Evolutionary conservation across 2,797 vertebrate genomes (phyloP), one percentile per base, ranked within the genome.

Genomic region (Phataginus tetradactyla): DNA sequence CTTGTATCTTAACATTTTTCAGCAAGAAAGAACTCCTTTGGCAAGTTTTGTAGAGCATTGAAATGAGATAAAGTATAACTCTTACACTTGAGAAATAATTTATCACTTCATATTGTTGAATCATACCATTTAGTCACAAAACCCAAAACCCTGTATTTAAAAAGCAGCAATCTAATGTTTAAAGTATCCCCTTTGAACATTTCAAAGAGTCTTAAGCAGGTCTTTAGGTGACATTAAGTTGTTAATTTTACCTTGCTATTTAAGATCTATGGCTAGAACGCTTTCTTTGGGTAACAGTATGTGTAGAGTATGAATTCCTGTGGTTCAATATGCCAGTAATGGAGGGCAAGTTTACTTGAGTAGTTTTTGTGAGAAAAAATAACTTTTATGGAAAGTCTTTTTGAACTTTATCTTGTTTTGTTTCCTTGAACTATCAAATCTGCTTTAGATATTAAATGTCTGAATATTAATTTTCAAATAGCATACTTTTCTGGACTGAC

Each of bases 191-290:
- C 81, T 96, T 96, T 88, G 69, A 95, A 77, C 42, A 90, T 61
- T 94, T 77, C 51, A 92, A 94, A 69, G 86, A 94, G 72, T 88
- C 74, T 89, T 91, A 84, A 88, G 78, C 61, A 84, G 89, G 27
- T 81, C 79, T 92, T 96, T 79, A 57, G 90, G 42, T 93, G 42
- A 34, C 71, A 85, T 80, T 96, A 91, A 91, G 53, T 93, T 94
- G 20, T 91, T 84, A 68, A 72, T 93, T 80, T 96, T 92, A 86
- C 64, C 55, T 97, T 94, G 27, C 89, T 96, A 96, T 90, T 96
- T 97, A 91, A 94, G 55, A 91, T 85, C 71, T 90, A 5, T 81
- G 37, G 34, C 53, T 72, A 45, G 42, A 89, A 96, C 91, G 94
- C 74, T 63, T 78, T 94, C 87, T 80, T 88, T 11, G 42, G 17